Percentiles rank a stretch among this genome's conserved stretches.
Conservation (phyloP, 2,113 vertebrate species). For the Salvator merianae region DNA sequence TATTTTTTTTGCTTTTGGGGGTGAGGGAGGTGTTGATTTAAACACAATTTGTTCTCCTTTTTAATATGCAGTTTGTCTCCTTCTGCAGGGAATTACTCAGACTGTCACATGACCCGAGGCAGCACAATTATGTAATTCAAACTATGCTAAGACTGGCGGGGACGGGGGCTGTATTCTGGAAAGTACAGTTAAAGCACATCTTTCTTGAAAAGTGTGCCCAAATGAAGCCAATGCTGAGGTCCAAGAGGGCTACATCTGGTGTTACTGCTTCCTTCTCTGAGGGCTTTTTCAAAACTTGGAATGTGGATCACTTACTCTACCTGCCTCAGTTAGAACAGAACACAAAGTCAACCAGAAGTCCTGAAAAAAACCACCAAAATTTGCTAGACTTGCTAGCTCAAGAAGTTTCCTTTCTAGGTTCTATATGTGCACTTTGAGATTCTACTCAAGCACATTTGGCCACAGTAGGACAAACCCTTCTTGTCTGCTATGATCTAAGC, state of each 20-base stretch:
- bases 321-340: neutral
- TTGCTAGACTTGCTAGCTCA: neutral
- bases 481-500: neutral
- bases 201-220: neutral
- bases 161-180: neutral
- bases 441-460: neutral
- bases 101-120: slow-evolving; percentile 61
- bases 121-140: slow-evolving; percentile 70
- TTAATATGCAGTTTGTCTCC: slow-evolving; percentile 69
- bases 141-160: slow-evolving; percentile 26
- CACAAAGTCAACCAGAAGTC: neutral
- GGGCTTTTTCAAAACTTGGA: accelerated
- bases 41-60: slow-evolving; percentile 65
- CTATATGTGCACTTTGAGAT: neutral
- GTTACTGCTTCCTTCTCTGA: neutral
- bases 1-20: neutral
- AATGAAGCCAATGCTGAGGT: neutral
- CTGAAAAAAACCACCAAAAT: neutral
- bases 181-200: neutral
- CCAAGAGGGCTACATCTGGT: too few species aligned
- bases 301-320: neutral
- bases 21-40: slow-evolving; percentile 9
- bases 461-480: too few species aligned
- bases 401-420: neutral
- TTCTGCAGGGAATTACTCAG: slow-evolving; percentile 74